A percentile compares a stretch with the other conserved stretches of the same genome.
Evolutionary conservation across 2,113 vertebrate species (phyloP).

Genomic region (Chiloscyllium plagiosum): DNA sequence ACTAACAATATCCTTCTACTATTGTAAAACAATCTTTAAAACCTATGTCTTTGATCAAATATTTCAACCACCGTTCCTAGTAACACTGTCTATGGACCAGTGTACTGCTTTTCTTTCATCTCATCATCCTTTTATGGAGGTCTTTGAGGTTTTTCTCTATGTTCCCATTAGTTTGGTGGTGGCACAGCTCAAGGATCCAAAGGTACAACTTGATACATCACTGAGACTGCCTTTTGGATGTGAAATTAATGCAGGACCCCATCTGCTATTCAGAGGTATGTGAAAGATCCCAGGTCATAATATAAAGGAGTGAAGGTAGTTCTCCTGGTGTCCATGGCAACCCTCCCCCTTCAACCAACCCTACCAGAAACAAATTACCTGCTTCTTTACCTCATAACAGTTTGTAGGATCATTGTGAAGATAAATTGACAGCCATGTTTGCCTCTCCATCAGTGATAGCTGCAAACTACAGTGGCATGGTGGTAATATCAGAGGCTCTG

Average conservation of each 20-base stretch:
- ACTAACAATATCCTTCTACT: background rate
- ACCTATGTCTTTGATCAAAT: background rate
- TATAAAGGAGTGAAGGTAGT: background rate
- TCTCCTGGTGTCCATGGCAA: too few relatives aligned
- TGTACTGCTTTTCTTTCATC: background rate
- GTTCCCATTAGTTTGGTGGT: background rate
- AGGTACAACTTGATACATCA: background rate
- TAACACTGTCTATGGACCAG: background rate
- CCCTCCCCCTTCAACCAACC: background rate
- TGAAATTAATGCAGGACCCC: too few relatives aligned
- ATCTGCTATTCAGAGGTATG: background rate
- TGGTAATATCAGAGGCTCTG: too few relatives aligned
- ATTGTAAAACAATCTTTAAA: background rate
- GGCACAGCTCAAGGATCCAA: too few relatives aligned
- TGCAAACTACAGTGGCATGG: background rate
- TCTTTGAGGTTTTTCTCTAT: background rate
- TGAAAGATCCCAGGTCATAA: background rate
- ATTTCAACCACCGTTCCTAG: background rate
- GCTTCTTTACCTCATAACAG: background rate
- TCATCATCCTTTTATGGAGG: background rate
- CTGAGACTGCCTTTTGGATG: background rate
- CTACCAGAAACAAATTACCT: background rate
- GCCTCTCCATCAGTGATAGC: background rate
- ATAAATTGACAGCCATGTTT: background rate
- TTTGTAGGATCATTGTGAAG: background rate